Evolutionary conservation across 2,113 vertebrate species (phyloP), one percentile per base, ranked within the genome.

Genomic region (Zosterops hypoxanthus): DNA sequence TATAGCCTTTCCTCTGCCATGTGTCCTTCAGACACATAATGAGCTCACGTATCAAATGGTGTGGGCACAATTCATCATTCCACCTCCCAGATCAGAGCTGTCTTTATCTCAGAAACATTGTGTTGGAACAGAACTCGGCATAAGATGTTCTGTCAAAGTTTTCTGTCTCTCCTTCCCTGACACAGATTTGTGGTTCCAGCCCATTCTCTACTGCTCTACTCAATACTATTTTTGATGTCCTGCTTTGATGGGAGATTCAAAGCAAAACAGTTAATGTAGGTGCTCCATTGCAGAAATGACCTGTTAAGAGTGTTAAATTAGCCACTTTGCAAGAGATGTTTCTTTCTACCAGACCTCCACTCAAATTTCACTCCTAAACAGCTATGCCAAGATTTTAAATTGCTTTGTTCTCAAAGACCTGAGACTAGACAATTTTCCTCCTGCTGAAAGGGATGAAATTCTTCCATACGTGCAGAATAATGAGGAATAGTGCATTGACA

Each of bases 1-100:
- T 20, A 19, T 0, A 59, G 34, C 11, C 49, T 72, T 76, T 68
- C 69, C 31, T 75, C 39, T 84, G 28, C 41, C 33, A 22, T 0
- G 0, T 72, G 49, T 69, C 70, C 41, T 82, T 86, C 70, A 79
- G 44, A 33, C 18, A 36, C 13, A 60, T 34, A 46, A 41, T 29
- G 77, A 47, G 8, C 16, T 71, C 31, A 17, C 23, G 41, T 24
- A 47, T 59, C 36, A 56, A 61, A 42, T 11, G 19, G 12, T 44
- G 7, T 3, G 20, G 66, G 34, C 23, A 88, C 33, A 57, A 15
- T 44, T 18, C 4, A 0, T 8, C 3, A 2, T 34, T 13, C 36
- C 18, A 24, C 5, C 17, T 76, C 66, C 39, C 64, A 86, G 34
- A 55, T 46, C 33, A 68, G 52, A 86, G 46, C 42, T 77, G 47